Percentiles rank a stretch among this genome's conserved stretches.
Evolutionary conservation across 2,888 invertebrate genomes (phyloP).

Genomic region (Hoplodrina blanda): DNA sequence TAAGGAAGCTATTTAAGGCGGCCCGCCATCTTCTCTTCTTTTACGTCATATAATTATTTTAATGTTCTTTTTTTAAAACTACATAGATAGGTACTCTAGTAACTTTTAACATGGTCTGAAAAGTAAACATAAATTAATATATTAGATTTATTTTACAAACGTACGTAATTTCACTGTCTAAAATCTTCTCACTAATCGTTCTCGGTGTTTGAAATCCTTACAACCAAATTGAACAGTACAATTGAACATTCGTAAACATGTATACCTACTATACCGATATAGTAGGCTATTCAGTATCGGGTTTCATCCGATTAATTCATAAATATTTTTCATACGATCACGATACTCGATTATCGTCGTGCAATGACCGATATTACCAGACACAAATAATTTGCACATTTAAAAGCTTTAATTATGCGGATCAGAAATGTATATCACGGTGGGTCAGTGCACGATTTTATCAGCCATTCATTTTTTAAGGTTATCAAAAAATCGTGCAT

Average conservation of each 20-base stretch:
- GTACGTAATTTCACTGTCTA: too few relatives aligned
- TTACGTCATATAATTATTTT: too few relatives aligned
- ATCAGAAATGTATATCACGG: constrained; percentile 33
- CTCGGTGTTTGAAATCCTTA: background rate
- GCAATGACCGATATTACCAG: constrained; percentile 2
- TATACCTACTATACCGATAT: too few relatives aligned
- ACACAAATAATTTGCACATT: constrained; percentile 23
- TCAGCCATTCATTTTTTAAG: constrained; percentile 39
- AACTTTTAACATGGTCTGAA: background rate
- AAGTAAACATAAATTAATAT: background rate
- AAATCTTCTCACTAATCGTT: too few relatives aligned
- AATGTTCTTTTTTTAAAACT: too few relatives aligned
- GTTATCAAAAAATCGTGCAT: constrained; percentile 16
- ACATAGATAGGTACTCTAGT: too few relatives aligned
- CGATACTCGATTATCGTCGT: background rate
- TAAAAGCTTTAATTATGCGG: constrained; percentile 36
- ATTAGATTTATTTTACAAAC: too few relatives aligned
- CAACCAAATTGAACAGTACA: background rate
- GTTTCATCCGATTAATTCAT: background rate
- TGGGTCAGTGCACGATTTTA: constrained; percentile 34
- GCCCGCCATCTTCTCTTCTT: too few relatives aligned
- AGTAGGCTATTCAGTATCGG: too few relatives aligned
- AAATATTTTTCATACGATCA: background rate
- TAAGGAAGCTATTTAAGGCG: too few relatives aligned
- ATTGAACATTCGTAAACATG: too few relatives aligned